Conservation (phyloP, 37 sponge, comb jelly and placozoan species). For the Eunapius fragilis region DNA sequence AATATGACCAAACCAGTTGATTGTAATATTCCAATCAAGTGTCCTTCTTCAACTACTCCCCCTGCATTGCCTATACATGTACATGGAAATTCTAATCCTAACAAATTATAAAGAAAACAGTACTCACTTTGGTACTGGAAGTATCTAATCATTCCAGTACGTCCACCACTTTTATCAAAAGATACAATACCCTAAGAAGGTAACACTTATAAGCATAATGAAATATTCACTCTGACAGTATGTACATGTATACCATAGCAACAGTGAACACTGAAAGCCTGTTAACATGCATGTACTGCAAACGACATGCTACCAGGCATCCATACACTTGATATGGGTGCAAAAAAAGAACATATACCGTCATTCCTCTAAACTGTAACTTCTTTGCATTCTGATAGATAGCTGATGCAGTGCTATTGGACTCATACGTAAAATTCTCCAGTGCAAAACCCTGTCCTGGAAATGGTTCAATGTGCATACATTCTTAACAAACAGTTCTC, state of each 20-base stretch:
- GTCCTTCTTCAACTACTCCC: not conserved
- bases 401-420: not conserved
- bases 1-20: not conserved
- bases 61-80: not conserved
- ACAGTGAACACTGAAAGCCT: too few species aligned
- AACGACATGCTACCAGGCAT: not conserved
- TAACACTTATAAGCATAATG: too few species aligned
- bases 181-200: conserved; percentile 29
- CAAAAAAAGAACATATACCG: not conserved
- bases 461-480: not conserved
- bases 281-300: too few species aligned
- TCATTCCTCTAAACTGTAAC: not conserved
- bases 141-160: conserved; percentile 28
- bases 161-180: conserved; percentile 41
- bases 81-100: not conserved
- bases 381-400: not conserved
- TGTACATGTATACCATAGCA: too few species aligned
- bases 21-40: not conserved
- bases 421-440: not conserved
- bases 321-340: not conserved
- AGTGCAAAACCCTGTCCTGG: not conserved
- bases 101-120: not conserved
- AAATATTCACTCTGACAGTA: too few species aligned
- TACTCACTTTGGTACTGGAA: conserved; percentile 67
- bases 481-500: not conserved